Percentiles rank a stretch among this genome's conserved stretches.
Conservation (phyloP, 2,113 vertebrate genomes). For the Tricholaema leucomelas region DNA sequence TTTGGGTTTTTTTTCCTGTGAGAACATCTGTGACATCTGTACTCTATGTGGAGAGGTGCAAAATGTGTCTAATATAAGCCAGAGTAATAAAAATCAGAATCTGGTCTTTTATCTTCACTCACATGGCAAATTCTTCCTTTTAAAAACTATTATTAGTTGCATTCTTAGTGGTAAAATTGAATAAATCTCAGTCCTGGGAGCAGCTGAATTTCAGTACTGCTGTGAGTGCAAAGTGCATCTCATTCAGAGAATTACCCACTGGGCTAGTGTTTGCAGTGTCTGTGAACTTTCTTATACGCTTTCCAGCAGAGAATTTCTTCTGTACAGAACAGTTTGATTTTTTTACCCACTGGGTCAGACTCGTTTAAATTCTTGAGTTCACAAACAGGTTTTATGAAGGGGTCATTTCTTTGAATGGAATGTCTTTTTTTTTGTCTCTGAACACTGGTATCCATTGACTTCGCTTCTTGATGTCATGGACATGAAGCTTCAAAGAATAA, state of each 20-base stretch:
- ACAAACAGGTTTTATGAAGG: slow-evolving; percentile 42
- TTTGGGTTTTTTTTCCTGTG: neutral
- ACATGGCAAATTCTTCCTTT: neutral
- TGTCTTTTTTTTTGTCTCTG: slow-evolving; percentile 45
- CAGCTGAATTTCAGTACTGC: slow-evolving; percentile 51
- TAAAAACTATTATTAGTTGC: slow-evolving; percentile 48
- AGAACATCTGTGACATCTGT: neutral
- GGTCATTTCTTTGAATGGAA: slow-evolving; percentile 48
- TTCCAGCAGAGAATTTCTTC: slow-evolving; percentile 64
- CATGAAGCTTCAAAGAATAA: slow-evolving; percentile 38
- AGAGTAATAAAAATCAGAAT: slow-evolving; percentile 1
- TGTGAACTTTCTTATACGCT: slow-evolving; percentile 57
- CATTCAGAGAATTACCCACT: slow-evolving; percentile 61
- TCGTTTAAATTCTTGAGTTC: slow-evolving; percentile 55
- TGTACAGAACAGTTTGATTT: slow-evolving; percentile 52
- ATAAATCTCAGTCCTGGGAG: slow-evolving; percentile 39
- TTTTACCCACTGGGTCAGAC: slow-evolving; percentile 51
- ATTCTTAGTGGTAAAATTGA: slow-evolving; percentile 25
- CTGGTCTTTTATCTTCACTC: neutral
- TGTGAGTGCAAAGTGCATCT: slow-evolving; percentile 68
- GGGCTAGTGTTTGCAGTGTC: slow-evolving; percentile 55
- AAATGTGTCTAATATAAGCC: neutral
- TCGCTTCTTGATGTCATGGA: slow-evolving; percentile 38
- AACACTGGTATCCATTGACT: slow-evolving; percentile 21
- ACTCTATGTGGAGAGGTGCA: neutral